phyloP scores from a whole-genome alignment of 2,113 vertebrate genomes.

The Smithornis capensis region DNA sequence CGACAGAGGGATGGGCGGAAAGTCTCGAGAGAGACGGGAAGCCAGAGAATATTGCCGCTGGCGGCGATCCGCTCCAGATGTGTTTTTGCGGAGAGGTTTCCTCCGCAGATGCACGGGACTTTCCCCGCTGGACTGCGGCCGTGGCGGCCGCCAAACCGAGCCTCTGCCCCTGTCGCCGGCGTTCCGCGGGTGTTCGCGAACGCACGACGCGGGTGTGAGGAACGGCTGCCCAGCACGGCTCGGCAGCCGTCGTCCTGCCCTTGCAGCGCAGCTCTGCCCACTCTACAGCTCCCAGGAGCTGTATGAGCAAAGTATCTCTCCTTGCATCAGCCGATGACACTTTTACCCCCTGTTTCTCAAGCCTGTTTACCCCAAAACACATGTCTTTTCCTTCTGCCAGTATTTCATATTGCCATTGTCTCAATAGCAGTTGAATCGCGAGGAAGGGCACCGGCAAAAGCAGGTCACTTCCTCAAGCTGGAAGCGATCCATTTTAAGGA shows the following conservation, averaged over 20 bases:
- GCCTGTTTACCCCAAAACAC: neutral
- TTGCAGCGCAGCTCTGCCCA: neutral
- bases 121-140: neutral
- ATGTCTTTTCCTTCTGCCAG: neutral
- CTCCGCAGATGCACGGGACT: neutral
- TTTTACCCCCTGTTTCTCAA: neutral
- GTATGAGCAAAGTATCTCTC: neutral
- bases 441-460: slow-evolving; percentile 34
- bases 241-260: neutral
- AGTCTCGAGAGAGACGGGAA: neutral
- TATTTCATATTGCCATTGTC: slow-evolving; percentile 20
- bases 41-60: neutral
- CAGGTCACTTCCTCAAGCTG: slow-evolving; percentile 55
- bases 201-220: neutral
- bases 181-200: neutral
- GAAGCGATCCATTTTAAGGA: slow-evolving; percentile 47
- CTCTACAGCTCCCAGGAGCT: neutral
- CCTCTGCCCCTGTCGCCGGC: neutral
- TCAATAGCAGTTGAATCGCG: slow-evolving; percentile 54
- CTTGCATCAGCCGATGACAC: neutral
- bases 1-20: neutral
- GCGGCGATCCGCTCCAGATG: neutral
- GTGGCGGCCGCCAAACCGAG: neutral
- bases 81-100: neutral
- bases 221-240: neutral